Percentiles rank a stretch among this genome's conserved stretches.
Conservation (phyloP, 2,113 vertebrate species). For the Strigops habroptila region DNA sequence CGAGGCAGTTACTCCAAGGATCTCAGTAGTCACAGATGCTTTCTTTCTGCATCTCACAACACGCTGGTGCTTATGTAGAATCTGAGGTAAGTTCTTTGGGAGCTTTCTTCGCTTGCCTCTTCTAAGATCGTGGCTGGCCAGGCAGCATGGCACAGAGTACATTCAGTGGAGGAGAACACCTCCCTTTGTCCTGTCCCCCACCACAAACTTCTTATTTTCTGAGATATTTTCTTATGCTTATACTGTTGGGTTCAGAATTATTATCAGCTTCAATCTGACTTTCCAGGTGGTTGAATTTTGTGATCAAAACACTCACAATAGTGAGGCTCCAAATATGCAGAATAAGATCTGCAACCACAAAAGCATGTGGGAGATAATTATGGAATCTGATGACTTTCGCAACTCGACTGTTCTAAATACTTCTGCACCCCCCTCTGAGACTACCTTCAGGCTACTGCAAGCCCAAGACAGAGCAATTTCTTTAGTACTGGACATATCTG, state of each 20-base stretch:
- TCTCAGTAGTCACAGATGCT: background rate
- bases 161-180: background rate
- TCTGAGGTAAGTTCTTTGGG: background rate
- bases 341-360: conserved; percentile 70
- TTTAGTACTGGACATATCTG: conserved; percentile 74
- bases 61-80: background rate
- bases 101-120: background rate
- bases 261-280: background rate
- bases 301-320: conserved; percentile 63
- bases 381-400: conserved; percentile 59
- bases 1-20: background rate
- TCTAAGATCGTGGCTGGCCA: background rate
- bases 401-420: background rate
- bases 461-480: conserved; percentile 41
- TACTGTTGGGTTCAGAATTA: background rate
- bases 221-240: background rate
- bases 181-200: background rate
- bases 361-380: conserved; percentile 71
- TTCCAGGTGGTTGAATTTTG: conserved; percentile 74
- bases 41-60: background rate
- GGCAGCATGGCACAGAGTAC: background rate
- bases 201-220: background rate
- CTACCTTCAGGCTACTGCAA: conserved; percentile 60
- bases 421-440: background rate
- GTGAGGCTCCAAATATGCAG: conserved; percentile 72